Conservation (phyloP, 1,140 invertebrate species). For the Drosophila sp. region DNA sequence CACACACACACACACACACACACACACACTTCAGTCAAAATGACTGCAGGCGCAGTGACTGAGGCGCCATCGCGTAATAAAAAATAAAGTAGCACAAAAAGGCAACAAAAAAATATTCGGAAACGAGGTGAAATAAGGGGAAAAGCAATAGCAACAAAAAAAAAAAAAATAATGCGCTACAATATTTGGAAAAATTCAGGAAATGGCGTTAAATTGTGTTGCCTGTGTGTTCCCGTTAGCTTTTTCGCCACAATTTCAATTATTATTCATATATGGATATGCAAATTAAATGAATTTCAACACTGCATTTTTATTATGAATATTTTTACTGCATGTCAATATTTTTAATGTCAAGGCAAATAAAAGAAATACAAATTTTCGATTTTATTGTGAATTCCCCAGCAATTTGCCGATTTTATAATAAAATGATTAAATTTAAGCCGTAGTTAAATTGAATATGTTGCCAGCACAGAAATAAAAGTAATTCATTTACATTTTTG, state of each 20-base stretch:
- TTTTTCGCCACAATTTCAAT: conserved; percentile 51
- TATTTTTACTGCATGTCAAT: too few relatives aligned
- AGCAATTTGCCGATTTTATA: conserved; percentile 5
- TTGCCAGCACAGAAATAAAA: too few relatives aligned
- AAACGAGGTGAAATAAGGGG: not conserved
- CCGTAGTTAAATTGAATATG: not conserved
- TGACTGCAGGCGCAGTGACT: conserved; percentile 79
- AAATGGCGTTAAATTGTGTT: conserved; percentile 57
- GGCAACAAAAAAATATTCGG: conserved; percentile 15
- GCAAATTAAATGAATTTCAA: conserved; percentile 31
- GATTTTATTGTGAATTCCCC: not conserved
- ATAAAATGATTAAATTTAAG: not conserved
- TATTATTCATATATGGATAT: conserved; percentile 28
- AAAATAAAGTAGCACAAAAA: conserved; percentile 57
- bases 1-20: conserved; percentile 18
- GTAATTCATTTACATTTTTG: too few relatives aligned
- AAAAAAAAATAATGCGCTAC: not conserved
- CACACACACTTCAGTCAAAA: conserved; percentile 42
- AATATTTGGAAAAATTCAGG: conserved; percentile 8
- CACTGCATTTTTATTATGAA: conserved; percentile 31
- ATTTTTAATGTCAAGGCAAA: conserved; percentile 6
- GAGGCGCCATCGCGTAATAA: conserved; percentile 71
- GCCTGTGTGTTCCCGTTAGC: conserved; percentile 34
- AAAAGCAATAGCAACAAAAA: conserved; percentile 2
- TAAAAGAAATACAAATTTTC: conserved; percentile 8